phyloP scores from a whole-genome alignment of 2,797 vertebrate species.

The Acanthis flammea region DNA sequence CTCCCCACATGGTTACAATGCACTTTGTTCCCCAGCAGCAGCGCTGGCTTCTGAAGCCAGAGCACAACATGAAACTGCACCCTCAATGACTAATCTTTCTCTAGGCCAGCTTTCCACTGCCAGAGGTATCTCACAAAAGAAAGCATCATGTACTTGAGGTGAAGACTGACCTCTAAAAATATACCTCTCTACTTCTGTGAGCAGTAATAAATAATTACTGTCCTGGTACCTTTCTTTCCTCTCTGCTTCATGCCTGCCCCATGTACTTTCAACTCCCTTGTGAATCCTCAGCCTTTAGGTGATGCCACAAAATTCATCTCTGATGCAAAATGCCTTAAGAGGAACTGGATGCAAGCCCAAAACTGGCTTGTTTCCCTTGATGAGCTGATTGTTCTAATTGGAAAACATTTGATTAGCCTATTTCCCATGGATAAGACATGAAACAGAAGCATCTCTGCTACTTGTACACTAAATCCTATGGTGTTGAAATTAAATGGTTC shows the following conservation, averaged over 20 bases:
- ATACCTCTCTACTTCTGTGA: background rate
- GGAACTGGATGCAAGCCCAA: constrained; percentile 29
- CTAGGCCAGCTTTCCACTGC: background rate
- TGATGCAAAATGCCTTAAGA: constrained; percentile 25
- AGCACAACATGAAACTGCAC: background rate
- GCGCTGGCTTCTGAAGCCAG: background rate
- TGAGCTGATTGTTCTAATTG: constrained; percentile 17
- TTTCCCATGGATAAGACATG: constrained; percentile 5
- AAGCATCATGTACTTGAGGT: background rate
- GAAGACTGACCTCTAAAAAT: background rate
- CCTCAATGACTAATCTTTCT: background rate
- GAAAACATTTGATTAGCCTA: constrained; percentile 44
- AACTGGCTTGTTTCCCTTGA: constrained; percentile 6
- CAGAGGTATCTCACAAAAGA: background rate
- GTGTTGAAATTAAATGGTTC: background rate
- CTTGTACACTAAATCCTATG: background rate
- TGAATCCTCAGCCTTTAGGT: background rate
- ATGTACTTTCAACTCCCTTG: background rate
- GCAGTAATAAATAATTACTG: background rate
- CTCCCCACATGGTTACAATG: background rate
- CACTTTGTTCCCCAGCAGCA: background rate
- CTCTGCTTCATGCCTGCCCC: background rate
- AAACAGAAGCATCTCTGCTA: background rate
- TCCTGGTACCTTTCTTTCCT: background rate
- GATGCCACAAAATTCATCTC: background rate